Evolutionary conservation across 2,113 vertebrate genomes (phyloP).

Genomic region (Myotis davidii): DNA sequence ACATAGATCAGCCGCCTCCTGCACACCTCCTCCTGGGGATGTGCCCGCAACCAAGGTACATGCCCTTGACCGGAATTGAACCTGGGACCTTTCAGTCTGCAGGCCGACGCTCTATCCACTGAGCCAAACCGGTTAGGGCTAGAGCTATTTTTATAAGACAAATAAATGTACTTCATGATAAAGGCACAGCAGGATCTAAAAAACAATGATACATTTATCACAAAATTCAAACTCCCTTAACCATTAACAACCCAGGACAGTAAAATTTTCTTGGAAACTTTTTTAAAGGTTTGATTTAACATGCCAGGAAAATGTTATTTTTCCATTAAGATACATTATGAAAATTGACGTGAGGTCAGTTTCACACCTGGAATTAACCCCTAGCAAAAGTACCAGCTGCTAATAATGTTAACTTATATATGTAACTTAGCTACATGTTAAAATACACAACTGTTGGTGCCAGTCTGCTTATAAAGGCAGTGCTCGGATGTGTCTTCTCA

Average conservation of each 20-base stretch:
- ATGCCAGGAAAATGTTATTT: constrained; percentile 74
- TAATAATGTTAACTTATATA: constrained; percentile 80
- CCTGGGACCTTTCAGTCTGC: too few relatives aligned
- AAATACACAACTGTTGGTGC: constrained; percentile 94
- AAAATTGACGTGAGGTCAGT: constrained; percentile 78
- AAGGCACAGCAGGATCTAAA: constrained; percentile 61
- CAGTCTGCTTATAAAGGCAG: constrained; percentile 96
- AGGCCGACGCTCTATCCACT: too few relatives aligned
- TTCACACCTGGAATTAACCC: constrained; percentile 83
- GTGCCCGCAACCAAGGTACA: too few relatives aligned
- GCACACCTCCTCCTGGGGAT: too few relatives aligned
- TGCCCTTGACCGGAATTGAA: too few relatives aligned
- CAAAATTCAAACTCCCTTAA: constrained; percentile 67
- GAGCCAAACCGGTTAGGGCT: not conserved
- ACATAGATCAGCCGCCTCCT: too few relatives aligned
- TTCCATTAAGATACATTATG: constrained; percentile 75
- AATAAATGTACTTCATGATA: constrained; percentile 68
- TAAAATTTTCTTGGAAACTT: constrained; percentile 76
- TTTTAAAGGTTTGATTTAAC: constrained; percentile 78
- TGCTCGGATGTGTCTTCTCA: constrained; percentile 95
- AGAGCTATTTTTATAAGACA: constrained; percentile 47
- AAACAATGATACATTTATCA: constrained; percentile 57
- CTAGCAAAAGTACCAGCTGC: constrained; percentile 85
- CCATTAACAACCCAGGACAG: constrained; percentile 72
- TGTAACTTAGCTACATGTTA: constrained; percentile 69